These are phyloP conservation scores for Intellagama lesueurii DNA, from an alignment of 2,797 vertebrate genomes.

Conservation along the genomic window DNA sequence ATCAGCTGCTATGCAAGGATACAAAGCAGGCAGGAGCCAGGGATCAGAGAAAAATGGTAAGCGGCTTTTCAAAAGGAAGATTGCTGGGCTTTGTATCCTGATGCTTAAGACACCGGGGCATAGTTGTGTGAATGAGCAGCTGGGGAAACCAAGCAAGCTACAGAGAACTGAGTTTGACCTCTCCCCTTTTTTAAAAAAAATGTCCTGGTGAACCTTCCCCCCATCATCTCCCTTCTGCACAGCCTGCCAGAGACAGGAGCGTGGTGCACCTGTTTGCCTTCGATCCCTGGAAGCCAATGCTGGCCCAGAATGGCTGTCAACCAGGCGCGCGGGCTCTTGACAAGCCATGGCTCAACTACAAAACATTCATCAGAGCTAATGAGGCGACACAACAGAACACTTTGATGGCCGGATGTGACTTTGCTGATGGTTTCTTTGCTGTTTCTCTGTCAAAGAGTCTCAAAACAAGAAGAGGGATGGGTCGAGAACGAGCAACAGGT, in stretches of 20 bases:
- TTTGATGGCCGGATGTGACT: neutral
- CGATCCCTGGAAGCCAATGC: neutral
- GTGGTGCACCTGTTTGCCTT: neutral
- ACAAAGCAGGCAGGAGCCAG: neutral
- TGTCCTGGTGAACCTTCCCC: neutral
- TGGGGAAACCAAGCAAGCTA: neutral
- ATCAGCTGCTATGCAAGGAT: neutral
- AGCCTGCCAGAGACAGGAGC: neutral
- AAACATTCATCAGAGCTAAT: conserved; percentile 23
- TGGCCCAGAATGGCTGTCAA: neutral
- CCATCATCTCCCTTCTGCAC: neutral
- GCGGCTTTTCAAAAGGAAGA: neutral
- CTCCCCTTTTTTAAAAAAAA: neutral
- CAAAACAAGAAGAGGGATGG: neutral
- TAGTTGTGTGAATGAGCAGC: too few species aligned
- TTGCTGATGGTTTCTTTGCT: accelerated
- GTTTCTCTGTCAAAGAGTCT: too few species aligned
- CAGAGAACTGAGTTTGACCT: neutral
- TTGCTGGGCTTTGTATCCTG: neutral
- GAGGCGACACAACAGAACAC: neutral
- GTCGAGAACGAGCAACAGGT: neutral
- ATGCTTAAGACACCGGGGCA: neutral
- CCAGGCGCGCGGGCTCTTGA: neutral
- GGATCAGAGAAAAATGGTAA: neutral
- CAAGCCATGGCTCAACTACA: neutral